Conservation (phyloP, 2,797 vertebrate genomes). For the Garrulus glandarius region DNA sequence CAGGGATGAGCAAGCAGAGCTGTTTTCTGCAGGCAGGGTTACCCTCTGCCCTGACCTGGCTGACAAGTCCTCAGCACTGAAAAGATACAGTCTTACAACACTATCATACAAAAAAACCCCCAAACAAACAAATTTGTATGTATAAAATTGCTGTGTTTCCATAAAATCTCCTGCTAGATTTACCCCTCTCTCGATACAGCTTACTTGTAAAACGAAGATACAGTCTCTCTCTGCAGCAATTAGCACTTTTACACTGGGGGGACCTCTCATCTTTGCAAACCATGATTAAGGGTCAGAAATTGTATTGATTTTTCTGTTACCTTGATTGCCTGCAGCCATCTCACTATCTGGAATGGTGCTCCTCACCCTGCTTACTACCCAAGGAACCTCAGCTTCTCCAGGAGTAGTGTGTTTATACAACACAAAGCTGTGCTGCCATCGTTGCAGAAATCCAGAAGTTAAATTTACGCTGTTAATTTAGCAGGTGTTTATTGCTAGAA, state of each 20-base stretch:
- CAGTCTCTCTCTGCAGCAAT: background rate
- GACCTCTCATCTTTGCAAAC: background rate
- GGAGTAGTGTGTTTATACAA: background rate
- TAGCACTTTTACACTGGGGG: background rate
- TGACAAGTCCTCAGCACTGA: background rate
- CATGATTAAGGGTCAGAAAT: constrained; percentile 5
- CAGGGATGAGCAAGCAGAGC: background rate
- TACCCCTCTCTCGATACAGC: background rate
- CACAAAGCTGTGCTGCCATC: background rate
- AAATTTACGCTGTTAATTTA: background rate
- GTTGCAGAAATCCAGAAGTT: background rate
- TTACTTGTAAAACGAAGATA: constrained; percentile 9
- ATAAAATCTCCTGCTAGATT: background rate
- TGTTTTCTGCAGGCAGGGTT: background rate
- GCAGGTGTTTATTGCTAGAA: background rate
- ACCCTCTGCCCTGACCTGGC: background rate
- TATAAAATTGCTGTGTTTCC: background rate
- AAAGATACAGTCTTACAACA: background rate
- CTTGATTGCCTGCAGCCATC: background rate
- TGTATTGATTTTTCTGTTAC: constrained; percentile 4
- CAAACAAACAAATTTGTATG: background rate
- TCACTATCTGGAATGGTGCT: background rate
- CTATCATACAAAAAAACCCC: accelerated
- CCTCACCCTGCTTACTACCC: background rate
- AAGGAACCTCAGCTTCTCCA: background rate